phyloP scores from a whole-genome alignment of 2,113 vertebrate genomes.

The Fukomys damarensis region DNA sequence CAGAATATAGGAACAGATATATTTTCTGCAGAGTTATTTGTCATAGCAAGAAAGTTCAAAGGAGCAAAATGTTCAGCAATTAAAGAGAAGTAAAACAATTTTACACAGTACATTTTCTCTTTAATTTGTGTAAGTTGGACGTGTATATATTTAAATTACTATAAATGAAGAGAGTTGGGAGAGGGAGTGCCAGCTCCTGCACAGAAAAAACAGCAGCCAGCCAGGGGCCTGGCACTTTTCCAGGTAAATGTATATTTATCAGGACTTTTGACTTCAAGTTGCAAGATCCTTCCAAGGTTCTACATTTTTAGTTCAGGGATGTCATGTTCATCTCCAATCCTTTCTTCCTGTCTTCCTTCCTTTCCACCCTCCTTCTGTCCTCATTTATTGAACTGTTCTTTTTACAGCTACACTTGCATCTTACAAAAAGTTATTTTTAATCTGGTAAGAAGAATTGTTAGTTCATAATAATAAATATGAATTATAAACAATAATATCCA shows the following conservation, averaged over 20 bases:
- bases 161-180: not conserved
- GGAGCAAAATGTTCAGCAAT: not conserved
- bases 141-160: not conserved
- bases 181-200: not conserved
- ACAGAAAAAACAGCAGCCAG: not conserved
- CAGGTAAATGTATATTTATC: not conserved
- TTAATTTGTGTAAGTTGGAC: not conserved
- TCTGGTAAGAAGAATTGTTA: slow-evolving; percentile 9
- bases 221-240: not conserved
- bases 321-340: not conserved
- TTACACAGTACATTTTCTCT: not conserved
- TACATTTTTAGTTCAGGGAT: not conserved
- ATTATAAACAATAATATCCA: not conserved
- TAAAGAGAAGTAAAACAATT: not conserved
- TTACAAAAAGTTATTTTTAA: slow-evolving; percentile 11
- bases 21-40: not conserved
- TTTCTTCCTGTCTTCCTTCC: not conserved
- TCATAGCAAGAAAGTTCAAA: not conserved
- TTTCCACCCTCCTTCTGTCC: accelerated
- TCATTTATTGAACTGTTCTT: not conserved
- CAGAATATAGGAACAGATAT: not conserved
- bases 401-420: not conserved
- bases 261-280: not conserved
- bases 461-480: not conserved
- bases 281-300: not conserved